A percentile compares a stretch with the other conserved stretches of the same genome.
These are phyloP conservation scores for Lacanobia wlatinum DNA, from an alignment of 2,888 invertebrate species.

Conservation along the genomic window DNA sequence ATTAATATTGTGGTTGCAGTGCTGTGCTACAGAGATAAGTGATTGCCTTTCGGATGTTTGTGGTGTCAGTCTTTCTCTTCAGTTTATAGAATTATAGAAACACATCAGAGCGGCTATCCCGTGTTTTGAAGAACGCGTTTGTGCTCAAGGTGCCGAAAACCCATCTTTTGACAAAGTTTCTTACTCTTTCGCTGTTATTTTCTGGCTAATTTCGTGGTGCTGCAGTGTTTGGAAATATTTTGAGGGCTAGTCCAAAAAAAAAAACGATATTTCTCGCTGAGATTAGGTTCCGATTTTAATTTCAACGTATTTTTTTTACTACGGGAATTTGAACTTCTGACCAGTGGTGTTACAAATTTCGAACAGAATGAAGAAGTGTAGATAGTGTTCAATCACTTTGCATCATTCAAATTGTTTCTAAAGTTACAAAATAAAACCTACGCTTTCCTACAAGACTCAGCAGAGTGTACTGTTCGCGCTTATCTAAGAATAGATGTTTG, in stretches of 20 bases:
- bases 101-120: neutral
- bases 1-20: conserved; percentile 40
- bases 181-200: too few relatives aligned
- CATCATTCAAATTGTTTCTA: conserved; percentile 10
- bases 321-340: too few relatives aligned
- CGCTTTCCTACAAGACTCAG: neutral
- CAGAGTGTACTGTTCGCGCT: conserved; percentile 22
- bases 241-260: too few relatives aligned
- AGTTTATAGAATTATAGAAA: neutral
- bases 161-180: too few relatives aligned
- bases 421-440: conserved; percentile 13
- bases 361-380: neutral
- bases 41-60: conserved; percentile 19
- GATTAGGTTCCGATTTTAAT: too few relatives aligned
- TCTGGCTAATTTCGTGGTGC: too few relatives aligned
- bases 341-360: too few relatives aligned
- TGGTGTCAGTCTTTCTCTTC: neutral
- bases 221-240: too few relatives aligned
- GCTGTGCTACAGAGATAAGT: conserved; percentile 19
- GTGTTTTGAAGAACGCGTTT: neutral
- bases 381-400: neutral
- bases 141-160: neutral
- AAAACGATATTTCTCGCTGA: too few relatives aligned
- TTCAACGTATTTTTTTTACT: too few relatives aligned
- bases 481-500: conserved; percentile 39